Evolutionary conservation across 2,113 vertebrate species (phyloP).

Genomic region (Pangasianodon hypophthalmus): DNA sequence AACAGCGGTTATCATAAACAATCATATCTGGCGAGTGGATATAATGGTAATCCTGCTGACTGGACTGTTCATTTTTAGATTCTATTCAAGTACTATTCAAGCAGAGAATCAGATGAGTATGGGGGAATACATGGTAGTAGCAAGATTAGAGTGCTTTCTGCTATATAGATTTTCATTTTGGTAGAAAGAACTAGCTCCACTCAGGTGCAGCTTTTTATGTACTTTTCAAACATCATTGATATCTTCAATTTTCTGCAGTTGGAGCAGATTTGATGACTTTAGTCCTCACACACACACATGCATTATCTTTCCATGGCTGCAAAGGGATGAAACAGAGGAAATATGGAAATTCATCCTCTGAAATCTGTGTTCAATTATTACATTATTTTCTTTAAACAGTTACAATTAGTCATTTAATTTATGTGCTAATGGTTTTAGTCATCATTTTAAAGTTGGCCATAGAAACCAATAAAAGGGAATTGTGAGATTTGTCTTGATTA

Average conservation of each 20-base stretch:
- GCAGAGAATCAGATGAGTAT: not conserved
- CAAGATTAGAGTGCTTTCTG: not conserved
- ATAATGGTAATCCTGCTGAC: not conserved
- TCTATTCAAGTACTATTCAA: not conserved
- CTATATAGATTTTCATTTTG: constrained; percentile 49
- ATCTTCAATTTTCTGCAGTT: constrained; percentile 43
- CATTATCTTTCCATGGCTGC: not conserved
- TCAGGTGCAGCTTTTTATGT: constrained; percentile 41
- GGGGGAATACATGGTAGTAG: not conserved
- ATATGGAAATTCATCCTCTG: constrained; percentile 36
- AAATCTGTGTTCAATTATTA: constrained; percentile 34
- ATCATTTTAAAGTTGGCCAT: constrained; percentile 20
- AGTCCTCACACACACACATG: not conserved
- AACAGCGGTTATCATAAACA: not conserved
- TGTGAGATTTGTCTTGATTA: constrained; percentile 16
- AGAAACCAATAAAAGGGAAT: constrained; percentile 2
- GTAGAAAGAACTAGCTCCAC: constrained; percentile 25
- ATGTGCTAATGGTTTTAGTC: constrained; percentile 34
- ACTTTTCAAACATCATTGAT: constrained; percentile 48
- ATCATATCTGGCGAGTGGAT: not conserved
- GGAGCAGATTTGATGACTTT: constrained; percentile 41
- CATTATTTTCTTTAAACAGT: constrained; percentile 24
- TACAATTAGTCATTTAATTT: constrained; percentile 16
- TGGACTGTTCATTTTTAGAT: not conserved
- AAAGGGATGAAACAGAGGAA: constrained; percentile 23